phyloP scores from a whole-genome alignment of 92 coral and sea anemone species.

The Chrysogorgia sp. region DNA sequence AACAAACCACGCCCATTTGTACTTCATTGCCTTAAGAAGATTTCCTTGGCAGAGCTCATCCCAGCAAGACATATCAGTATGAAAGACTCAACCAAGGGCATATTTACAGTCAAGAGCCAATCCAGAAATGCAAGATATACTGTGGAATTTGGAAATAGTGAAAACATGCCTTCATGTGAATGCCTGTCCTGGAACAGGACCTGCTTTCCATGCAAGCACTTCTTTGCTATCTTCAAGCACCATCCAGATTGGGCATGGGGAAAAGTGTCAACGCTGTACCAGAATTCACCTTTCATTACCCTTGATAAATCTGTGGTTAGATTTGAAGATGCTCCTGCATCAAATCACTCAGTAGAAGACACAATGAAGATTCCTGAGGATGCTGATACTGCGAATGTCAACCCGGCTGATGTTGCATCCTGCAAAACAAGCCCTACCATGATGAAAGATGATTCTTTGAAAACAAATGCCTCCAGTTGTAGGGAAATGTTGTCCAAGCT shows the following conservation, averaged over 20 bases:
- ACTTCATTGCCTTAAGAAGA: slow-evolving; percentile 26
- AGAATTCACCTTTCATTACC: too few species aligned
- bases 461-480: too few species aligned
- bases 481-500: too few species aligned
- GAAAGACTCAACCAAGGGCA: background rate
- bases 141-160: slow-evolving; percentile 10
- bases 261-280: too few species aligned
- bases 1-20: slow-evolving; percentile 29
- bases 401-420: too few species aligned
- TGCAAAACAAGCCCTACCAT: too few species aligned
- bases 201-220: slow-evolving; percentile 59
- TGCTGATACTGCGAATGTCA: too few species aligned
- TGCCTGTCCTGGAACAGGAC: slow-evolving; percentile 48
- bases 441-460: too few species aligned
- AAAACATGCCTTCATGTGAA: slow-evolving; percentile 41
- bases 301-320: too few species aligned
- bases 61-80: background rate
- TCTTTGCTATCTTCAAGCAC: slow-evolving; percentile 48
- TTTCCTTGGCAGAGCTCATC: background rate
- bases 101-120: slow-evolving; percentile 17
- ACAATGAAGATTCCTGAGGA: too few species aligned
- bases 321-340: too few species aligned
- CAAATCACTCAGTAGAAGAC: too few species aligned
- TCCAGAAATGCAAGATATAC: slow-evolving; percentile 4
- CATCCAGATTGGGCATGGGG: slow-evolving; percentile 53